Evolutionary conservation across 2,113 vertebrate species (phyloP), one percentile per base, ranked within the genome.

Genomic region (Neolamprologus devosi): DNA sequence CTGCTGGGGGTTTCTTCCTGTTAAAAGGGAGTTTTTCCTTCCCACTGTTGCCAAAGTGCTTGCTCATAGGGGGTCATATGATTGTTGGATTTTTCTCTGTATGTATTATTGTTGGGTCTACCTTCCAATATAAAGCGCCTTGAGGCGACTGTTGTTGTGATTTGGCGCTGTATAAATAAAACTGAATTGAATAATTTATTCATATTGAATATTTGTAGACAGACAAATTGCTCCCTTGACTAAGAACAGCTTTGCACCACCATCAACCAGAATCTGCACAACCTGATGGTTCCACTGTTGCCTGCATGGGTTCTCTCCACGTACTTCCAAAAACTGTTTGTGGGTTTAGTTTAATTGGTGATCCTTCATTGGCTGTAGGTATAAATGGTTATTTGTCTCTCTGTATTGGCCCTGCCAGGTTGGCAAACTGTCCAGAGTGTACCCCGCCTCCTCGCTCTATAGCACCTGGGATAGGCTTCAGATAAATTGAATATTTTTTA

Each of bases 371-470:
- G 9, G 16, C 30, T 35, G 17, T 12, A 63, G 30, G 58, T 63
- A 35, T 63, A 63, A 35, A 35, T 63, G 58, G 9, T n/a, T 63
- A 35, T 60, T 17, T 7, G 30, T 63, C 17, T 63, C 17, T 11
- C 0, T 1, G 58, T 2, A 3, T 63, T 0, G 6, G 4, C 30
- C 4, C 17, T 63, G 30, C 30, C 58, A n/a, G 58, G 30, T 7
- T 63, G 58, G 58, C 58, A 63, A n/a, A 63, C 58, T 63, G 30
- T 35, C 58, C 17, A 63, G 58, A 33, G 10, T 65, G 17, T 1
- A 37, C 1, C 60, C 30, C 10, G 0, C 0, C 17, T n/a, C 0
- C 30, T 37, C 6, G 33, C 33, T 13, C 33, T 2, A 3, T 21
- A 37, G 63, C 19, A 68, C 7, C 19, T 2, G 63, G 33, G 33